Percentiles rank a stretch among this genome's conserved stretches.
Evolutionary conservation across 2,797 vertebrate species (phyloP).

Genomic region (Gambusia yucatana): DNA sequence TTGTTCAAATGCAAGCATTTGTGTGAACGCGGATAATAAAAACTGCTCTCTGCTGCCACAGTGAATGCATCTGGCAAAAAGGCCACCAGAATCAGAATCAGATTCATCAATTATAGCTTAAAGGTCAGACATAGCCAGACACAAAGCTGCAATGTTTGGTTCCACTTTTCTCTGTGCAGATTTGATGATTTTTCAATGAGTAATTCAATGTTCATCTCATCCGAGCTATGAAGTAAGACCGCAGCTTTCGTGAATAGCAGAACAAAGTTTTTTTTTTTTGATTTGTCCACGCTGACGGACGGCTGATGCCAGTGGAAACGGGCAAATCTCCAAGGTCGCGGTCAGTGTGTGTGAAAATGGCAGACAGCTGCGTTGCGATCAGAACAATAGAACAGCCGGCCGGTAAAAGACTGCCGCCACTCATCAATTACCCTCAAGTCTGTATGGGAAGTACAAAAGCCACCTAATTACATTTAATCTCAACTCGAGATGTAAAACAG

Average conservation of each 20-base stretch:
- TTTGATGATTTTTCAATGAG: slow-evolving; percentile 40
- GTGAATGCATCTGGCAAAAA: slow-evolving; percentile 46
- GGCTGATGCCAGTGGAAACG: slow-evolving; percentile 41
- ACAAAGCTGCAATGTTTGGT: slow-evolving; percentile 24
- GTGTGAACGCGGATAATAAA: neutral
- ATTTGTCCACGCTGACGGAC: slow-evolving; percentile 47
- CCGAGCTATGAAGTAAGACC: slow-evolving; percentile 48
- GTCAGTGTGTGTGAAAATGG: slow-evolving; percentile 58
- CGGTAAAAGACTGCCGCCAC: slow-evolving; percentile 72
- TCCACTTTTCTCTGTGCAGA: slow-evolving; percentile 20
- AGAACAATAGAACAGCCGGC: slow-evolving; percentile 66
- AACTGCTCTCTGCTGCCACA: slow-evolving; percentile 25
- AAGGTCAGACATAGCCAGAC: slow-evolving; percentile 56
- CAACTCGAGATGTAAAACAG: slow-evolving; percentile 82
- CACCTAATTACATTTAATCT: slow-evolving; percentile 84
- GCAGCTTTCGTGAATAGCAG: slow-evolving; percentile 45
- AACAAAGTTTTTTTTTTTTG: slow-evolving; percentile 38
- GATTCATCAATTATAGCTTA: slow-evolving; percentile 52
- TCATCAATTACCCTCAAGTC: slow-evolving; percentile 77
- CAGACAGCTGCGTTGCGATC: slow-evolving; percentile 51
- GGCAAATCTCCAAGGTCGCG: slow-evolving; percentile 44
- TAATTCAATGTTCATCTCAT: slow-evolving; percentile 54
- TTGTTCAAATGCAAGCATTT: neutral
- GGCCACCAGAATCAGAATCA: slow-evolving; percentile 38
- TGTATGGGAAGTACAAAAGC: slow-evolving; percentile 75